Base-by-base conservation (phyloP, 2,888 invertebrate species). In the Noctua comes region DNA sequence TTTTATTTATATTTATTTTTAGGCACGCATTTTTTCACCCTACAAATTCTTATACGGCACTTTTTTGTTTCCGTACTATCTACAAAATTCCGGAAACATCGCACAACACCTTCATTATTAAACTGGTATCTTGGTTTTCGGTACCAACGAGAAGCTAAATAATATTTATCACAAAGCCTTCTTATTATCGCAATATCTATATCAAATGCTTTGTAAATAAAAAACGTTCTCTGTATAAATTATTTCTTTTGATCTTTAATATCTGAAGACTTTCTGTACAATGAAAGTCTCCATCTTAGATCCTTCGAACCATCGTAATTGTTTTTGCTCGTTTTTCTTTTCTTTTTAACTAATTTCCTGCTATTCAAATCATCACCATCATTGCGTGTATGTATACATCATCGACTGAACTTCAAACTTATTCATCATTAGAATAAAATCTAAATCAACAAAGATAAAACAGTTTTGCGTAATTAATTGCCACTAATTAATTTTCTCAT, bases 371-470 rank as follows among this genome's bases (percentile, higher is more conserved):
- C 13, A 79, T 31, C 0, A 31, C 5, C 18, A 40, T 18, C 21
- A 65, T 77, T 27, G 1, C 7, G 0, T 79, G 7, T 68, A 21
- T 79, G 7, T 68, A 21, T 43, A 27, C 40, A 73, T 75, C 21
- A 48, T 69, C 31, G 18, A 31, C 54, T 46, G 36, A 74, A 74
- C 10, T 8, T 27, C 16, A 27, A 18, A 43, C 74, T 74, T 62
- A 7, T 31, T 31, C 24, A n/a, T 43, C 24, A 79, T 31, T 16
- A 31, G 21, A 51, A 64, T 46, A 64, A 78, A 54, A 64, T 36
- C 4, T 31, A 79, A n/a, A 79, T 71, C n/a, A 66, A 71, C 40
- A 68, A 75, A 65, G 16, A 51, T 18, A 24, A n/a, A 4, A 24
- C 36, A 54, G 8, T 65, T 68, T 64, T 48, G 21, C 31, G 36